Conservation (phyloP, 2,797 vertebrate genomes). For the Schizopygopsis pylzovi region DNA sequence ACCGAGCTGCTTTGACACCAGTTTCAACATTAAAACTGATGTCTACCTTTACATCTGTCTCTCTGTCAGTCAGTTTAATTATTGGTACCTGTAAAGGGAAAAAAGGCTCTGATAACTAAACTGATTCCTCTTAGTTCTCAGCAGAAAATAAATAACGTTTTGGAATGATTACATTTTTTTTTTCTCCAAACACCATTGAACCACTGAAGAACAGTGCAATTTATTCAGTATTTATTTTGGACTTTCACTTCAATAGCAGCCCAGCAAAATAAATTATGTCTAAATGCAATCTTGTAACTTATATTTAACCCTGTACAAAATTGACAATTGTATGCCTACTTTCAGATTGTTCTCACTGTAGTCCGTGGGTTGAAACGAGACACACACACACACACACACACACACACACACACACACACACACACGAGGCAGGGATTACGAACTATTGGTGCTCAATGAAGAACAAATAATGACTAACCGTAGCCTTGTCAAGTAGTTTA, state of each 20-base stretch:
- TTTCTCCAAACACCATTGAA: not conserved
- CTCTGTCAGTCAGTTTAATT: conserved; percentile 96
- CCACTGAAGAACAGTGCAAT: not conserved
- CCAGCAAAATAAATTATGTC: not conserved
- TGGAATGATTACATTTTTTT: not conserved
- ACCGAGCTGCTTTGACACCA: conserved; percentile 92
- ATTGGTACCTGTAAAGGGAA: conserved; percentile 87
- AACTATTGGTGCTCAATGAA: not conserved
- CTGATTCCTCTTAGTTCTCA: not conserved
- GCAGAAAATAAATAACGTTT: not conserved
- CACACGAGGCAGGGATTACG: conserved; percentile 23
- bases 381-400: too few species aligned
- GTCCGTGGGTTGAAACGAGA: too few species aligned
- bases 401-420: too few species aligned
- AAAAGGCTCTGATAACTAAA: not conserved
- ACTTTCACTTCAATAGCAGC: not conserved
- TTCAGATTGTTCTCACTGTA: too few species aligned
- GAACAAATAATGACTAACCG: conserved; percentile 78
- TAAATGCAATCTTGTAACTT: not conserved
- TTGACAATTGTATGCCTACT: not conserved
- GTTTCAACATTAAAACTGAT: conserved; percentile 99
- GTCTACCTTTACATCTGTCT: conserved; percentile 97
- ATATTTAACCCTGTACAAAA: not conserved
- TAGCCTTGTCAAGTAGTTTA: conserved; percentile 98
- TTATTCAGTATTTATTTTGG: not conserved